These are phyloP conservation scores for Sisor rabdophorus DNA, from an alignment of 2,113 vertebrate species.

Conservation along the genomic window DNA sequence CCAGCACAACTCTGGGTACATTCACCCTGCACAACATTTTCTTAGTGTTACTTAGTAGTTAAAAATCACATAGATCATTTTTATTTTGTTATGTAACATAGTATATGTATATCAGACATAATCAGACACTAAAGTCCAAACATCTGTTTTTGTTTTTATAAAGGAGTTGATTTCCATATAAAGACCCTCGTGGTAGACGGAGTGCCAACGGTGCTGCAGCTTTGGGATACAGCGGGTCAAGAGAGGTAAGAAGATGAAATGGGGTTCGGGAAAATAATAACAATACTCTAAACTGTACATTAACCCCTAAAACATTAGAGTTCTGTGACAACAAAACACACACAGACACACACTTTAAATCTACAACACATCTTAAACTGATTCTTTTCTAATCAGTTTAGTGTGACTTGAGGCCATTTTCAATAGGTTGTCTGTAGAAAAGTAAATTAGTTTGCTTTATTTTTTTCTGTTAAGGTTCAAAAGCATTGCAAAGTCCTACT, in stretches of 20 bases:
- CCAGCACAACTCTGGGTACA: slow-evolving; percentile 84
- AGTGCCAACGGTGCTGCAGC: slow-evolving; percentile 81
- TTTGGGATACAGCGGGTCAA: slow-evolving; percentile 96
- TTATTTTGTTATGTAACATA: not conserved
- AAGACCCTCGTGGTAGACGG: slow-evolving; percentile 92
- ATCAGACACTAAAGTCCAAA: too few relatives aligned
- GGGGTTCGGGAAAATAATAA: not conserved
- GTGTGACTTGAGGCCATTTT: not conserved
- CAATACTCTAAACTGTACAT: not conserved
- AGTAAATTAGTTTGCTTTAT: not conserved
- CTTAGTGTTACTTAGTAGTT: not conserved
- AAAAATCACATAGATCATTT: not conserved
- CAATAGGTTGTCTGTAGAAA: not conserved
- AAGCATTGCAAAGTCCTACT: slow-evolving; percentile 96
- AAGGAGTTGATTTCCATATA: slow-evolving; percentile 96
- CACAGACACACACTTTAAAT: not conserved
- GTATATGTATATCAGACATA: too few relatives aligned
- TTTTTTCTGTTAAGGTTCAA: slow-evolving; percentile 74
- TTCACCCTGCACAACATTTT: not conserved
- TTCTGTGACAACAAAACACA: too few relatives aligned
- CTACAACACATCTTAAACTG: not conserved
- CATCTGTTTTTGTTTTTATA: slow-evolving; percentile 45
- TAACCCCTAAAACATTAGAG: too few relatives aligned
- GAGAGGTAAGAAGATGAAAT: slow-evolving; percentile 76
- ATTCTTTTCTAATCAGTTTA: not conserved